Evolutionary conservation across 2,797 vertebrate genomes (phyloP).

Genomic region (Enteromius unitaeniatus): DNA sequence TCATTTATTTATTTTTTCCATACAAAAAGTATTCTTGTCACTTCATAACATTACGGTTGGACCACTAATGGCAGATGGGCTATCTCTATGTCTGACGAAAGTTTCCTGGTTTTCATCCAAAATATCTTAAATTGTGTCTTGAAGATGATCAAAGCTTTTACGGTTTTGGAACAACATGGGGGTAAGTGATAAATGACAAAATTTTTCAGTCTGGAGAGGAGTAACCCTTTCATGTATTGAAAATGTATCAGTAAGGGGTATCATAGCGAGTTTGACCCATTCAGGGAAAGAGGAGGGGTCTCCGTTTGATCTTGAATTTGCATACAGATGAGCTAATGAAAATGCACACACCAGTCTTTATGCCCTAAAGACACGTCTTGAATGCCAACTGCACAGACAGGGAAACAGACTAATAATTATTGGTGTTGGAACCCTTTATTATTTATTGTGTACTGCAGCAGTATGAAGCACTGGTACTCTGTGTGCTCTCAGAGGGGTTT

Average conservation of each 20-base stretch:
- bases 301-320: conserved; percentile 48
- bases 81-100: too few relatives aligned
- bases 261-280: neutral
- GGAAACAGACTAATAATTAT: conserved; percentile 36
- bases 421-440: conserved; percentile 14
- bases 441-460: neutral
- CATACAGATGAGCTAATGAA: conserved; percentile 49
- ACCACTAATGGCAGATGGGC: too few relatives aligned
- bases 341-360: conserved; percentile 30
- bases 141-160: too few relatives aligned
- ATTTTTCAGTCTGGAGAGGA: too few relatives aligned
- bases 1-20: too few relatives aligned
- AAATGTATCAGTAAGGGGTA: neutral
- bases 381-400: conserved; percentile 11
- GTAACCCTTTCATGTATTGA: neutral
- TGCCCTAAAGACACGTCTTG: conserved; percentile 43
- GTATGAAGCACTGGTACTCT: neutral
- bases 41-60: too few relatives aligned
- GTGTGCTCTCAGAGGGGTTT: conserved; percentile 15
- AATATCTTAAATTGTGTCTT: too few relatives aligned
- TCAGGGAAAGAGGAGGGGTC: conserved; percentile 3
- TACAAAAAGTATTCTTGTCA: too few relatives aligned
- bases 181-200: too few relatives aligned
- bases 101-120: too few relatives aligned
- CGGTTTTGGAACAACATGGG: too few relatives aligned